phyloP scores from a whole-genome alignment of 2,888 invertebrate genomes.

The Leucozona laternaria region DNA sequence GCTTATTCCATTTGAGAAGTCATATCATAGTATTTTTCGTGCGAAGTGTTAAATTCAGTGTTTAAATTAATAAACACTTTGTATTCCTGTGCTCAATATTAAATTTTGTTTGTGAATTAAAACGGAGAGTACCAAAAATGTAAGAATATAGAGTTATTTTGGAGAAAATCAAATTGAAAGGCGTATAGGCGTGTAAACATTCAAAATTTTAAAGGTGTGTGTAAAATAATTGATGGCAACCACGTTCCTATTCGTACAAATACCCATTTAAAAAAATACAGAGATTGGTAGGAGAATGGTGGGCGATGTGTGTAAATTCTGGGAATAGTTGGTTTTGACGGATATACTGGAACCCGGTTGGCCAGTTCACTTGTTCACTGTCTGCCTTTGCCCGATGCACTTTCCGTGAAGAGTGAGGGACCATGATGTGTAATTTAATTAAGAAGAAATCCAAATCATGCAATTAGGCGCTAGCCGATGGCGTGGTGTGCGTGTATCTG shows the following conservation, averaged over 20 bases:
- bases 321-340: not conserved
- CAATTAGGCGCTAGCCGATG: slow-evolving; percentile 70
- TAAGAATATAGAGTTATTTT: too few species aligned
- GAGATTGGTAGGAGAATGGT: not conserved
- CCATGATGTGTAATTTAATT: slow-evolving; percentile 69
- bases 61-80: too few species aligned
- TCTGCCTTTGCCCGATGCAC: not conserved
- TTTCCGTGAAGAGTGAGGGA: not conserved
- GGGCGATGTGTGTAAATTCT: slow-evolving; percentile 11
- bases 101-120: too few species aligned
- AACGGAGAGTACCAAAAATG: too few species aligned
- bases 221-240: not conserved
- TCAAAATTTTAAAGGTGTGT: too few species aligned
- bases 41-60: too few species aligned
- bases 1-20: too few species aligned
- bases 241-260: not conserved
- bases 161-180: too few species aligned
- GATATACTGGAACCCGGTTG: slow-evolving; percentile 7
- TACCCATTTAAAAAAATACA: not conserved
- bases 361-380: slow-evolving; percentile 16
- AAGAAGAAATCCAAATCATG: slow-evolving; percentile 76
- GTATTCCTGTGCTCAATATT: too few species aligned
- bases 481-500: slow-evolving; percentile 64
- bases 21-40: too few species aligned
- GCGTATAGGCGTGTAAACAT: too few species aligned